Evolutionary conservation across 1,140 invertebrate genomes (phyloP), one percentile per base, ranked within the genome.

Genomic region (Formica exsecta): DNA sequence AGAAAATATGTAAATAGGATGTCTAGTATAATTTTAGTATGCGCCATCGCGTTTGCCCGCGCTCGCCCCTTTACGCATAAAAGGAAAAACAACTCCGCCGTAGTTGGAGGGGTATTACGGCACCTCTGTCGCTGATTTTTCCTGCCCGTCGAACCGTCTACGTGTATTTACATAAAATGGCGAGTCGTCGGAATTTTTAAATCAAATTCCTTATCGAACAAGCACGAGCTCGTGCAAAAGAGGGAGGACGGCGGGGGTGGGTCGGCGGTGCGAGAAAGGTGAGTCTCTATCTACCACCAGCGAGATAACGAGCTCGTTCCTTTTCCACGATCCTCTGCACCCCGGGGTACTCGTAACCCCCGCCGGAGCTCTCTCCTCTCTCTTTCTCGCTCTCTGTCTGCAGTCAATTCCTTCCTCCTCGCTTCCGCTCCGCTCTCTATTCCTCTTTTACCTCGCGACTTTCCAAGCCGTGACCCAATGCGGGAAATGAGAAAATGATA

Each of bases 131-230:
- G 89, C 89, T 93, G 93, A 93, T 93, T 93, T 90, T 93, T 91
- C 89, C 89, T 88, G 81, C 86, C 77, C 87, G 87, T 90, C 92
- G 91, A 91, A 89, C 90, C 90, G 90, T 92, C 80, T 92, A 91
- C 88, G 92, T 93, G 91, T 94, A 94, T 94, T 94, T 93, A 94
- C 93, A 94, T 94, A 93, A 94, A 94, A 94, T 89, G 91, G 86
- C 84, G 90, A 93, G 91, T 92, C 90, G 90, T 91, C 90, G 92
- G 92, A 93, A 94, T 93, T 93, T 94, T 94, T 92, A 93, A 94
- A 93, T 94, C 93, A 93, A 94, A 94, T 93, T 93, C 89, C 92
- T 93, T 92, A 92, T 93, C 93, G 91, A 88, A 92, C 91, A 91
- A 93, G 92, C 89, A 86, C 87, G 85, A 91, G 89, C 75, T 86